Evolutionary conservation across 2,797 vertebrate genomes (phyloP), one percentile per base, ranked within the genome.

Genomic region (Anabas testudineus): DNA sequence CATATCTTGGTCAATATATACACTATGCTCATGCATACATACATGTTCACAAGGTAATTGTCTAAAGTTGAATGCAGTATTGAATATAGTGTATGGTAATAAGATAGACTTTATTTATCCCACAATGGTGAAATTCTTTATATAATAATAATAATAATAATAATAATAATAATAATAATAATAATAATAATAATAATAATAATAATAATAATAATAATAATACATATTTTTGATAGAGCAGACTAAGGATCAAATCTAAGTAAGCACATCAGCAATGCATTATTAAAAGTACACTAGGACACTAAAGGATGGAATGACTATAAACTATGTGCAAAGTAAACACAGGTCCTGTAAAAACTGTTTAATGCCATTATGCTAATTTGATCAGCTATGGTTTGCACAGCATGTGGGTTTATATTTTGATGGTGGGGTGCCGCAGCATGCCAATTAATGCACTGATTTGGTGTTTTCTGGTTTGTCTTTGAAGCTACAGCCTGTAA

Each of bases 371-470:
- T 54, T 59, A 70, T 10, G 12, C 6, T 61, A 71, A 78, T 55
- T 24, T 37, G n/a, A 78, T 46, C 45, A 54, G 62, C 36, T 24
- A 54, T 43, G 21, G 34, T 67, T 65, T 72, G n/a, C 61, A 24
- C 61, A 67, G 39, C 55, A 18, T 58, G 61, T 74, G 57, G 52
- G 36, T 15, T 22, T 52, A 15, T 54, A 58, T 67, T 64, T 41
- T 64, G 28, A 39, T 60, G 26, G 61, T 42, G 12, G 24, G 48
- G 13, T 51, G 24, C 43, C 56, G 32, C 46, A 12, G 28, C 22
- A 46, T 51, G 26, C 26, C 36, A 62, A 57, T 67, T 65, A 66
- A 22, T 58, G n/a, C 30, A 78, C 30, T 28, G 13, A n/a, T 69
- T 48, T n/a, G 16, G 1, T 45, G 28, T n/a, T 37, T 30, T 22